These are phyloP conservation scores for Perithous albicinctus DNA, from an alignment of 2,888 invertebrate species.

Conservation along the genomic window DNA sequence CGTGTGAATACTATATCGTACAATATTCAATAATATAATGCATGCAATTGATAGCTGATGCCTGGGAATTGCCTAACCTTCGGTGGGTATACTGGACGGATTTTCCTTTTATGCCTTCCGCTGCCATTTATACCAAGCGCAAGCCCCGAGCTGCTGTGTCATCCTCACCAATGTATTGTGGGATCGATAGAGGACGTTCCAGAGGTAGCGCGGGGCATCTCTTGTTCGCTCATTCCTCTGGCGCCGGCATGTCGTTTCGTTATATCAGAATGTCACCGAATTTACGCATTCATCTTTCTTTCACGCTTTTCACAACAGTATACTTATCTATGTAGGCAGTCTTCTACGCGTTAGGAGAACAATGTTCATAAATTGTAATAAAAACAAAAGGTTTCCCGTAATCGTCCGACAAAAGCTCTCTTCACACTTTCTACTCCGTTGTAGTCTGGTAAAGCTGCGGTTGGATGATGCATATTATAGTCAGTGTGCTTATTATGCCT, in stretches of 20 bases:
- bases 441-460: no score
- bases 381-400: not conserved
- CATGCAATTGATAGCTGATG: constrained; percentile 40
- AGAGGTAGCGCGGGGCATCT: not conserved
- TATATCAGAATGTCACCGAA: constrained; percentile 1
- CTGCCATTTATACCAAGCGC: constrained; percentile 29
- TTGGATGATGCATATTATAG: no score
- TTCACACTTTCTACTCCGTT: no score
- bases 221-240: constrained; percentile 32
- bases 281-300: not conserved
- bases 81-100: constrained; percentile 5
- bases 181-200: constrained; percentile 47
- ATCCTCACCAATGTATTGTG: constrained; percentile 38
- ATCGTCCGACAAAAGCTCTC: no score
- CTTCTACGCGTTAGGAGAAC: not conserved
- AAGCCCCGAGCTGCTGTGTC: constrained; percentile 7
- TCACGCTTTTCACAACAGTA: not conserved
- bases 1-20: constrained; percentile 36
- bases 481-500: no score
- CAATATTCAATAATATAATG: constrained; percentile 44
- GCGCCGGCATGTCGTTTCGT: constrained; percentile 14
- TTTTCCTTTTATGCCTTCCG: constrained; percentile 22
- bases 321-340: not conserved
- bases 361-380: not conserved
- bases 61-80: constrained; percentile 25